phyloP scores from a whole-genome alignment of 2,888 invertebrate genomes.

The Agrypnus murinus region DNA sequence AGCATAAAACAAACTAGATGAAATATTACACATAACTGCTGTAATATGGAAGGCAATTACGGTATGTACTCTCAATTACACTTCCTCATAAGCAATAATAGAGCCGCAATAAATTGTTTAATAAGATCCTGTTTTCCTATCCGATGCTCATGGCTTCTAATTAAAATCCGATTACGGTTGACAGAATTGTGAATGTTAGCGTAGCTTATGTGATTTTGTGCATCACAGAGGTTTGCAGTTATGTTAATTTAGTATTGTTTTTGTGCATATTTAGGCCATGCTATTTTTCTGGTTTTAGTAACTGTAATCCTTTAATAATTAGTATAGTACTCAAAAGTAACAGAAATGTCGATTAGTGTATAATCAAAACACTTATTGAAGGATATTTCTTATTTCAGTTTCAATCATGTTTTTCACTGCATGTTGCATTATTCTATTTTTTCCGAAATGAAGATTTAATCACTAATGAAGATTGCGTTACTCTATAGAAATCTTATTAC shows the following conservation, averaged over 20 bases:
- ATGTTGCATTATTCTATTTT: no score
- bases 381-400: no score
- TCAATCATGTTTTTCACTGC: no score
- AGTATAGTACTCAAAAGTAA: no score
- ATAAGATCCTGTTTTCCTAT: constrained; percentile 35
- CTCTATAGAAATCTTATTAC: no score
- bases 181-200: constrained; percentile 40
- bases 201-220: constrained; percentile 32
- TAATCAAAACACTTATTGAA: no score
- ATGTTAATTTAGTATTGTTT: constrained; percentile 16
- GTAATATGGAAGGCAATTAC: constrained; percentile 31
- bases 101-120: constrained; percentile 35
- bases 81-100: constrained; percentile 36
- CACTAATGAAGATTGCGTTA: no score
- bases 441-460: no score
- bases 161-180: constrained; percentile 43
- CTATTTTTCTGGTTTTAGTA: background rate
- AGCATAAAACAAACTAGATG: constrained; percentile 19
- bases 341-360: no score
- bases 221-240: constrained; percentile 18
- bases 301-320: no score
- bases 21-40: constrained; percentile 32
- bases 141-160: constrained; percentile 22
- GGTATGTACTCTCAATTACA: constrained; percentile 32
- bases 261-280: constrained; percentile 16